Evolutionary conservation across 2,888 invertebrate species (phyloP).

Genomic region (Dryobotodes eremita): DNA sequence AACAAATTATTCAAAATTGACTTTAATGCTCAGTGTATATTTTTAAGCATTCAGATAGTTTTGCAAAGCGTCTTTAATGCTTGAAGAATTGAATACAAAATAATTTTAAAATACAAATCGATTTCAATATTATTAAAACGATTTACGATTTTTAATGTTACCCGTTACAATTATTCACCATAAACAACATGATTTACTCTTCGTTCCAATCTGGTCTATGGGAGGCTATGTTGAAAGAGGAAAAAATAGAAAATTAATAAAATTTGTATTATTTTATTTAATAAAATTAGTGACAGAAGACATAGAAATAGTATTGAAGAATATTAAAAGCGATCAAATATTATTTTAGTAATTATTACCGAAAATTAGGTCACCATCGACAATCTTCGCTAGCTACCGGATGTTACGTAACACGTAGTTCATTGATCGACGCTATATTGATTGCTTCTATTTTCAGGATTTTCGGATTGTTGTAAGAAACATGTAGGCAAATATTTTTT

Average conservation of each 20-base stretch:
- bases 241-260: slow-evolving; percentile 25
- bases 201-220: slow-evolving; percentile 33
- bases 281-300: fast-evolving
- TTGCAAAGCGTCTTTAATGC: fast-evolving
- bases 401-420: slow-evolving; percentile 54
- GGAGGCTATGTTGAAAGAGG: slow-evolving; percentile 44
- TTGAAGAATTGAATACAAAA: fast-evolving
- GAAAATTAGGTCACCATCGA: slow-evolving; percentile 61
- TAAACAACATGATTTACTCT: slow-evolving; percentile 32
- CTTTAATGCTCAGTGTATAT: fast-evolving
- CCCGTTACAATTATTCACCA: slow-evolving; percentile 47
- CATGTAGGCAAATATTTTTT: neutral
- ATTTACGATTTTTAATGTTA: slow-evolving; percentile 39
- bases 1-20: fast-evolving
- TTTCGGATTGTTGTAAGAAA: slow-evolving; percentile 17
- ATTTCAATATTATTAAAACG: neutral
- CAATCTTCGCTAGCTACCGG: slow-evolving; percentile 53
- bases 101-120: neutral
- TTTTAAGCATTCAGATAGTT: neutral
- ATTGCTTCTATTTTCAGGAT: slow-evolving; percentile 38
- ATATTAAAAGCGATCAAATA: neutral
- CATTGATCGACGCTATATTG: slow-evolving; percentile 47
- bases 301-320: neutral
- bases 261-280: neutral
- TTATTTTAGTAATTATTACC: neutral